A percentile compares a stretch with the other conserved stretches of the same genome.
Conservation (phyloP, 2,113 vertebrate species). For the Bos indicus region DNA sequence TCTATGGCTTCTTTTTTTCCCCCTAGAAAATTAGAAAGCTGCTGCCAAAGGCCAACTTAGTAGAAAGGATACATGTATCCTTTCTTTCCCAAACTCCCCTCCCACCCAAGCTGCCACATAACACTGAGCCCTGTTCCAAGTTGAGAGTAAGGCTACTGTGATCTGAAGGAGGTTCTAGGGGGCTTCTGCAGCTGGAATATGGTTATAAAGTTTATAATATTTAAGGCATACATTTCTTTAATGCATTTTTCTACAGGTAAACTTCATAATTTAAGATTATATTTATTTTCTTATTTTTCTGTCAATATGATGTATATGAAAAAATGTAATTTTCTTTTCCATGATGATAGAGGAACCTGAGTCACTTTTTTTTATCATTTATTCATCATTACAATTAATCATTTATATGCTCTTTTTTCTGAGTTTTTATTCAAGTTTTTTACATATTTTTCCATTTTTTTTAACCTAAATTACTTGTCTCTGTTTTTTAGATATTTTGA, state of each 20-base stretch:
- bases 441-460: not conserved
- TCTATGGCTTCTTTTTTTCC: not conserved
- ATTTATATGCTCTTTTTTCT: not conserved
- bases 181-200: not conserved
- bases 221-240: not conserved
- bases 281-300: not conserved
- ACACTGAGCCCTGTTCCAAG: not conserved
- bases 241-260: not conserved
- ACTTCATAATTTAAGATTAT: not conserved
- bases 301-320: not conserved
- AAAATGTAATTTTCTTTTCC: not conserved
- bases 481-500: not conserved
- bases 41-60: not conserved
- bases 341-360: not conserved
- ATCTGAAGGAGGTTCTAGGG: not conserved
- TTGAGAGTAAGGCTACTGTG: not conserved
- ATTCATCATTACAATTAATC: not conserved
- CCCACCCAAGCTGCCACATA: not conserved
- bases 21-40: not conserved
- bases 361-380: not conserved
- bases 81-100: not conserved
- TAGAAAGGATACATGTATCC: not conserved
- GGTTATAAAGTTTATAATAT: not conserved
- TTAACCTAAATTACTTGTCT: not conserved
- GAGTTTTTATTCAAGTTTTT: not conserved